These are phyloP conservation scores for Sakesphorus luctuosus DNA, from an alignment of 2,113 vertebrate species.

Conservation along the genomic window DNA sequence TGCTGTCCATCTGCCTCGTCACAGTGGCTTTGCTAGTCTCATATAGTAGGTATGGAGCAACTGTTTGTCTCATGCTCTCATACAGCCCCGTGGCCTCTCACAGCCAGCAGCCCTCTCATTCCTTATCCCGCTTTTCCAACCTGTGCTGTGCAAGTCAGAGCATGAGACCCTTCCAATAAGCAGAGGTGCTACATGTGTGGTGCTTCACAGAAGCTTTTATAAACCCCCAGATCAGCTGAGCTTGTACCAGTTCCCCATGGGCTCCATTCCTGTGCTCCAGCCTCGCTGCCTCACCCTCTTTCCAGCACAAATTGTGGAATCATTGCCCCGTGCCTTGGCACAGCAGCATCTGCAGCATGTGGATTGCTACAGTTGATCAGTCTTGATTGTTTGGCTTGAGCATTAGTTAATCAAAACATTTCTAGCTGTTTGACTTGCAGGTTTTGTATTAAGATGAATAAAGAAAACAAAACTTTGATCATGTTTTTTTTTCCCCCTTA, in stretches of 20 bases:
- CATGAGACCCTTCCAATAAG: not conserved
- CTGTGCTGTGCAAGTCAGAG: not conserved
- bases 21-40: conserved; percentile 90
- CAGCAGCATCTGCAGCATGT: not conserved
- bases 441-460: not conserved
- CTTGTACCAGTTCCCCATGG: not conserved
- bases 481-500: not conserved
- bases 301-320: not conserved
- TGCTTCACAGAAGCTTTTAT: not conserved
- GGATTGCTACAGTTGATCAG: not conserved
- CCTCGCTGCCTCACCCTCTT: not conserved
- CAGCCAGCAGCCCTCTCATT: not conserved
- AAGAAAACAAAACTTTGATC: not conserved
- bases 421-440: not conserved
- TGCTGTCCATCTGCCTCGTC: conserved; percentile 91
- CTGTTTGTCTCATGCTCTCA: conserved; percentile 18
- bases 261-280: not conserved
- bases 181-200: not conserved
- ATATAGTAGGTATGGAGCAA: conserved; percentile 90
- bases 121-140: not conserved
- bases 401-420: not conserved
- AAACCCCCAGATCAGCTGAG: not conserved
- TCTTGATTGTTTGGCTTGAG: not conserved
- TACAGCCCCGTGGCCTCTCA: not conserved
- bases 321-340: not conserved